Conservation (phyloP, 37 sponge, comb jelly and placozoan species). For the Tethya wilhelma region DNA sequence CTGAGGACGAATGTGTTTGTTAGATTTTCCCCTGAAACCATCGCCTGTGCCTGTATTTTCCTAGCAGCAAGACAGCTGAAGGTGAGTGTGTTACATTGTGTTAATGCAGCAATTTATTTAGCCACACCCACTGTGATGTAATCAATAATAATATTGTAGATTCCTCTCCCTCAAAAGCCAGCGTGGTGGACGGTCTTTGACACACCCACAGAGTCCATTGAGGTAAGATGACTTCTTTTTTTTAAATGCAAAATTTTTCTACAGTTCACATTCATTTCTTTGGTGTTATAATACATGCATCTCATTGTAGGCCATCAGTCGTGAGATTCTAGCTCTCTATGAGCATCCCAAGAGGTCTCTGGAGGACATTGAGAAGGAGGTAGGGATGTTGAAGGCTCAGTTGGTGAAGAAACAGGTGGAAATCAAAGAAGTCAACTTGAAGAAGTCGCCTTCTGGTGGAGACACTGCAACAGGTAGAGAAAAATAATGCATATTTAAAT, state of each 20-base stretch:
- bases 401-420: slow-evolving; percentile 43
- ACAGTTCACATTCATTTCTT: neutral
- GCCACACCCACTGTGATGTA: too few relatives aligned
- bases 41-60: slow-evolving; percentile 96
- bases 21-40: slow-evolving; percentile 82
- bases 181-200: slow-evolving; percentile 93
- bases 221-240: slow-evolving; percentile 37
- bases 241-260: neutral
- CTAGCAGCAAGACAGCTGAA: slow-evolving; percentile 81
- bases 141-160: too few relatives aligned
- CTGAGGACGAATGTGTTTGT: slow-evolving; percentile 91
- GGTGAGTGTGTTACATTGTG: slow-evolving; percentile 37
- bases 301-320: slow-evolving; percentile 24
- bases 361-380: slow-evolving; percentile 73
- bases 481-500: too few relatives aligned
- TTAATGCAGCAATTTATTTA: neutral
- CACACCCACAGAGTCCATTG: slow-evolving; percentile 53
- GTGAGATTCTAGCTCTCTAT: slow-evolving; percentile 67
- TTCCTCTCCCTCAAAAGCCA: slow-evolving; percentile 84
- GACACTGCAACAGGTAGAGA: too few relatives aligned
- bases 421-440: slow-evolving; percentile 53
- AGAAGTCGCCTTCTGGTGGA: slow-evolving; percentile 2
- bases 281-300: neutral
- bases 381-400: slow-evolving; percentile 48
- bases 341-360: slow-evolving; percentile 18